phyloP scores from a whole-genome alignment of 2,113 vertebrate genomes.

The Galbula dea region DNA sequence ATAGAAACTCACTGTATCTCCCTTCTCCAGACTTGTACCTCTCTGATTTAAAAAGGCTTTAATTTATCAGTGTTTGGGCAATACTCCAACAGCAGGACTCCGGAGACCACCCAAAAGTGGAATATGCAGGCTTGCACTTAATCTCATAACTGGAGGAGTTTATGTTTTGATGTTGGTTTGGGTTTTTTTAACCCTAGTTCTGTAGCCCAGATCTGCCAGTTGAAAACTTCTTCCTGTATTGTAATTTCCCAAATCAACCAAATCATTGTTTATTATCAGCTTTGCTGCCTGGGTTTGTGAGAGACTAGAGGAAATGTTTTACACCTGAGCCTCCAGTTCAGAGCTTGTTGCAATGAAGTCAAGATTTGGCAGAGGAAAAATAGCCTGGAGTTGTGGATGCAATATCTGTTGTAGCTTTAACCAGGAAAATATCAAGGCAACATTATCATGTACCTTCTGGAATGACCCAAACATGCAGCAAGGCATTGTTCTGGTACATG shows the following conservation, averaged over 20 bases:
- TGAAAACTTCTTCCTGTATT: neutral
- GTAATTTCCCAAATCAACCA: neutral
- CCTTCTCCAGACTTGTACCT: neutral
- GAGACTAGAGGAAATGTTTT: neutral
- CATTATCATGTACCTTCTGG: neutral
- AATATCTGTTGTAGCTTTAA: neutral
- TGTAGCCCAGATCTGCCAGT: neutral
- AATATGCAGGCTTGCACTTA: rapidly evolving
- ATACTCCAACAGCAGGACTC: neutral
- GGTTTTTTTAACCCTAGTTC: neutral
- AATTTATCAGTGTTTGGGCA: neutral
- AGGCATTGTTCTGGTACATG: neutral
- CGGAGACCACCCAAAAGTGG: neutral
- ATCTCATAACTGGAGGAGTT: neutral
- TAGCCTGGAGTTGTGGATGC: neutral
- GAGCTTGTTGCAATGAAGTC: neutral
- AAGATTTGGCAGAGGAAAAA: neutral
- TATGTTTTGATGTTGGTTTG: neutral
- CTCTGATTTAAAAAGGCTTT: neutral
- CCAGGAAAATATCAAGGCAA: neutral
- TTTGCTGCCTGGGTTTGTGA: neutral
- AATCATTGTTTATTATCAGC: neutral
- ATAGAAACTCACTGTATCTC: neutral
- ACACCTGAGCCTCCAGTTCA: neutral
- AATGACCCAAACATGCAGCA: neutral